phyloP scores from a whole-genome alignment of 2,888 invertebrate species.

The Caradrina clavipalpis region DNA sequence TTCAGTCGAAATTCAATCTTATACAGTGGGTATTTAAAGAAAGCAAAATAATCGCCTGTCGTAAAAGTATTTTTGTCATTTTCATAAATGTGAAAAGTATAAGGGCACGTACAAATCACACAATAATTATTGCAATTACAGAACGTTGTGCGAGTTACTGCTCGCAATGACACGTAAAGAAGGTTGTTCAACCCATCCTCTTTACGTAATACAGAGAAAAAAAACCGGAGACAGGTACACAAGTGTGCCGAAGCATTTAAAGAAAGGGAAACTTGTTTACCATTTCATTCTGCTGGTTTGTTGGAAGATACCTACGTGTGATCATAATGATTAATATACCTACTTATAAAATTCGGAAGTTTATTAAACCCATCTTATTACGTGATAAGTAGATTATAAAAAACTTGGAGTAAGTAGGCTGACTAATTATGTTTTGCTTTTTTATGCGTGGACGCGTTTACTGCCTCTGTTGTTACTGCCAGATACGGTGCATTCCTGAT shows the following conservation, averaged over 20 bases:
- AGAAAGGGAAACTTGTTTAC: slow-evolving; percentile 43
- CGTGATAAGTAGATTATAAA: slow-evolving; percentile 1
- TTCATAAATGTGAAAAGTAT: not conserved
- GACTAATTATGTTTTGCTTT: slow-evolving; percentile 12
- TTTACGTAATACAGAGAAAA: slow-evolving; percentile 39
- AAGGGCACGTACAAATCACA: slow-evolving; percentile 1
- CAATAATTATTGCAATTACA: slow-evolving; percentile 24
- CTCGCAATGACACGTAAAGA: slow-evolving; percentile 20
- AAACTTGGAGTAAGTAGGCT: slow-evolving; percentile 1
- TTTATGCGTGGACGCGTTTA: too few species aligned
- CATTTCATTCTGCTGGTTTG: not conserved
- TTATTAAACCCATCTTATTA: slow-evolving; percentile 6
- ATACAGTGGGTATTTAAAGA: too few species aligned
- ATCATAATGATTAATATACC: not conserved
- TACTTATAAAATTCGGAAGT: not conserved
- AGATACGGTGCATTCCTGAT: not conserved
- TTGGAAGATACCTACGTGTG: not conserved
- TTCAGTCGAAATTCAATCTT: too few species aligned
- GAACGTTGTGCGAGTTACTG: slow-evolving; percentile 17
- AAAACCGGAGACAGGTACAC: slow-evolving; percentile 27
- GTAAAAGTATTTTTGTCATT: slow-evolving; percentile 15
- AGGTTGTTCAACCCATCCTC: slow-evolving; percentile 34
- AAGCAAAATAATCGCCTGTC: slow-evolving; percentile 5
- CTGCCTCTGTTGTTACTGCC: not conserved
- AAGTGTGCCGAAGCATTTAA: slow-evolving; percentile 8